These are phyloP conservation scores for Motacilla tschutschensis DNA, from an alignment of 2,113 vertebrate species.

Conservation along the genomic window DNA sequence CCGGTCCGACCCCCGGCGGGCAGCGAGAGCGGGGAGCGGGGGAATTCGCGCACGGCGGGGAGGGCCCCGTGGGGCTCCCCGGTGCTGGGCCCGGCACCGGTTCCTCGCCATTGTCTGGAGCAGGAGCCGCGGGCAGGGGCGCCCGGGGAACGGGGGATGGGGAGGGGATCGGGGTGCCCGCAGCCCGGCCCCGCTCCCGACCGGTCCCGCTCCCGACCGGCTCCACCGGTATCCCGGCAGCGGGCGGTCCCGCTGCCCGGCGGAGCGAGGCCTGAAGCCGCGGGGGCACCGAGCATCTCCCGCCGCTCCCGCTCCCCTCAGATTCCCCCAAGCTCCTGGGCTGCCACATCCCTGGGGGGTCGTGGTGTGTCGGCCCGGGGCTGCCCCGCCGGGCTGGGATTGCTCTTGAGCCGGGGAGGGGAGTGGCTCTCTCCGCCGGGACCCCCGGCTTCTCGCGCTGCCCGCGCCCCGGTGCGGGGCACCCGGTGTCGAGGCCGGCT, in stretches of 20 bases:
- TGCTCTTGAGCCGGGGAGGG: not conserved
- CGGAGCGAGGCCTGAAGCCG: not conserved
- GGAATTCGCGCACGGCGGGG: not conserved
- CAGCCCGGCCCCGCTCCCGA: not conserved
- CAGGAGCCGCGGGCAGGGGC: not conserved
- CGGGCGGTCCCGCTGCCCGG: not conserved
- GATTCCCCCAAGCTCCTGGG: not conserved
- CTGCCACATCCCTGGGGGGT: not conserved
- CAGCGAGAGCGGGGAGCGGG: not conserved
- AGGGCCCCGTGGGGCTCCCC: not conserved
- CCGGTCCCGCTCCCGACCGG: not conserved
- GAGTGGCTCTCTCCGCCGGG: not conserved
- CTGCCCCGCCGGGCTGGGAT: not conserved
- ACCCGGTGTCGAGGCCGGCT: not conserved
- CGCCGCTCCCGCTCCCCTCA: not conserved
- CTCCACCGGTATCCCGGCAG: not conserved
- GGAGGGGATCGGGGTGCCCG: not conserved
- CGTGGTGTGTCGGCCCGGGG: not conserved
- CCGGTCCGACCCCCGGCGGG: not conserved
- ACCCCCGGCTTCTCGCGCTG: not conserved
- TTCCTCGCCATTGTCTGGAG: constrained; percentile 10
- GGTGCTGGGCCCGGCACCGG: not conserved
- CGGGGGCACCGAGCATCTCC: not conserved
- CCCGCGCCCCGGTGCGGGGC: not conserved
- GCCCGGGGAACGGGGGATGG: not conserved